A percentile compares a stretch with the other conserved stretches of the same genome.
These are phyloP conservation scores for Lepetodrilus schrolli DNA, from an alignment of 2,888 invertebrate genomes.

Conservation along the genomic window DNA sequence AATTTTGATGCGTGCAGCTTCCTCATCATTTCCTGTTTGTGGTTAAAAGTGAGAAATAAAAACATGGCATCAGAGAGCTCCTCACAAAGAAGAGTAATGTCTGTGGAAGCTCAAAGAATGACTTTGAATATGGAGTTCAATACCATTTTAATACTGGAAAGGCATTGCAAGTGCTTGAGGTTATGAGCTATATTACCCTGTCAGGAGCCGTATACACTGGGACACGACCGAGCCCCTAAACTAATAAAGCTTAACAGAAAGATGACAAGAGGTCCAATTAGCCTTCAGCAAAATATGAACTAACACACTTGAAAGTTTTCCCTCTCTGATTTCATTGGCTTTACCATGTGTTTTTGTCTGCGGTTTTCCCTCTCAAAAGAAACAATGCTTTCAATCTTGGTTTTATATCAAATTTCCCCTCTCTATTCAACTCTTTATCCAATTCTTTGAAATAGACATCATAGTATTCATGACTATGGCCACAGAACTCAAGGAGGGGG, in stretches of 20 bases:
- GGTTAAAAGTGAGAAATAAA: not conserved
- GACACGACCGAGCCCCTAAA: slow-evolving; percentile 14
- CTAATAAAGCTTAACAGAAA: slow-evolving; percentile 24
- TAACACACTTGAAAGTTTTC: slow-evolving; percentile 23
- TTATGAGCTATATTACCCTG: slow-evolving; percentile 4
- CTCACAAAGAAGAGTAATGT: not conserved
- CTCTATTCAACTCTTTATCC: not conserved
- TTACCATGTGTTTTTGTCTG: not conserved
- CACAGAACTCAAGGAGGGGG: not conserved
- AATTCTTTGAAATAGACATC: slow-evolving; percentile 26
- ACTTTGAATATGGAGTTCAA: slow-evolving; percentile 16
- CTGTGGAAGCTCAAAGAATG: slow-evolving; percentile 17
- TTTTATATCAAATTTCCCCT: slow-evolving; percentile 20
- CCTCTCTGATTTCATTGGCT: not conserved
- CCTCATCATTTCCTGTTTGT: not conserved
- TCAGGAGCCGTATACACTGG: not conserved
- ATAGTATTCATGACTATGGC: not conserved
- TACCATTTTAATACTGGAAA: slow-evolving; percentile 7
- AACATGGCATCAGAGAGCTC: slow-evolving; percentile 12
- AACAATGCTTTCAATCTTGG: slow-evolving; percentile 3
- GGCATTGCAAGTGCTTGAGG: slow-evolving; percentile 5
- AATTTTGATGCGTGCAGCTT: not conserved
- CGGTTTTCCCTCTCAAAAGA: not conserved
- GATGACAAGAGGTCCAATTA: slow-evolving; percentile 21
- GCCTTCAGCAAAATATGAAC: slow-evolving; percentile 25